Evolutionary conservation across 37 sponge, comb jelly and placozoan genomes (phyloP).

Genomic region (Amphimedon queenslandica): DNA sequence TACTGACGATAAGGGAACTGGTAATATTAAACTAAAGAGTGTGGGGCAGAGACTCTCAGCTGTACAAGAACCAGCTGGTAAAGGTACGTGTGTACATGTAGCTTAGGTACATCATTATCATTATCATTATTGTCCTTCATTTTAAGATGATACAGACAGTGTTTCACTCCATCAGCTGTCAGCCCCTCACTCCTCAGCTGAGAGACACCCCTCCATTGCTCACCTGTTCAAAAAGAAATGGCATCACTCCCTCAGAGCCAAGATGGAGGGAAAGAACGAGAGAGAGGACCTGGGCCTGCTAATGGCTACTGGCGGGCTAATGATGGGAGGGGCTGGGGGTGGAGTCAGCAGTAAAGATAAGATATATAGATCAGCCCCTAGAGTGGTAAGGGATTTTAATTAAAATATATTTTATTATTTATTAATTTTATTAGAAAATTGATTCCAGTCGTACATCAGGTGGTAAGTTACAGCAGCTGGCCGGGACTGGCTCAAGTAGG

Average conservation of each 20-base stretch:
- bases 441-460: neutral
- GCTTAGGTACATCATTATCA: too few relatives aligned
- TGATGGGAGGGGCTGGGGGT: neutral
- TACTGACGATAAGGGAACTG: too few relatives aligned
- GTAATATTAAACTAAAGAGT: too few relatives aligned
- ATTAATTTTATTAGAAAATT: neutral
- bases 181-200: neutral
- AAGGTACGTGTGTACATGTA: too few relatives aligned
- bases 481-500: neutral
- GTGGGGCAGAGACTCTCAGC: too few relatives aligned
- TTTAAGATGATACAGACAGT: too few relatives aligned
- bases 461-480: neutral
- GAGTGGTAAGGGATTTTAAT: conserved; percentile 10
- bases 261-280: neutral
- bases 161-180: too few relatives aligned
- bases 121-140: too few relatives aligned
- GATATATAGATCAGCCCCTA: conserved; percentile 26
- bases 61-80: too few relatives aligned
- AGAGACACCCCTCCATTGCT: conserved; percentile 39
- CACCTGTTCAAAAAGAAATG: conserved; percentile 35
- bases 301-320: neutral
- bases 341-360: neutral
- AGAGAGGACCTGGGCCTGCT: neutral
- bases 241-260: conserved; percentile 6
- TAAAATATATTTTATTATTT: neutral